Base-by-base conservation (phyloP, 2,888 invertebrate species). In the Neria commutata region DNA sequence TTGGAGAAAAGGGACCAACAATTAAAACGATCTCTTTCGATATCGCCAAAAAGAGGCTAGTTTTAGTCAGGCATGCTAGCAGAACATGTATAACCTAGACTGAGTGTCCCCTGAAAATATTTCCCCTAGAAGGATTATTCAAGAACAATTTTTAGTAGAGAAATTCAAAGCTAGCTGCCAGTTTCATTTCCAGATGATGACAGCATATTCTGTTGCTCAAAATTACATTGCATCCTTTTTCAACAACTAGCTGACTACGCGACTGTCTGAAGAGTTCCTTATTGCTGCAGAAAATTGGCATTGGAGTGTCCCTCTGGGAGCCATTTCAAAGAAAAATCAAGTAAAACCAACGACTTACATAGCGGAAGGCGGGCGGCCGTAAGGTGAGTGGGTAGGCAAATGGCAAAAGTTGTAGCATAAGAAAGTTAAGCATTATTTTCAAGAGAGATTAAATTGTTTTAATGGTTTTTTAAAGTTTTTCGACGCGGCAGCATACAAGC, bases 371-470 rank as follows among this genome's bases (percentile, higher is more conserved):
- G n/a, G n/a, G n/a, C n/a, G n/a, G n/a, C n/a, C n/a, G n/a, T n/a
- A n/a, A n/a, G n/a, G n/a, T n/a, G n/a, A n/a, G n/a, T n/a, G n/a
- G n/a, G n/a, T n/a, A n/a, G 61, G 64, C 57, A 54, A 61, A 61
- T 57, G 56, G 57, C 54, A 61, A 57, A 61, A 61, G 57, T 61
- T 61, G 24, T n/a, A 8, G 25, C n/a, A 49, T 37, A 53, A 53
- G 63, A 69, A 69, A 69, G 66, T 69, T 69, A 68, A 62, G 58
- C 64, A 67, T 65, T 65, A 68, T 67, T 77, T 78, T 77, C 74
- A 73, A 79, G 78, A 76, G 75, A 75, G 76, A 78, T 79, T 80
- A 79, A 79, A 79, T 80, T 78, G 78, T 79, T 78, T 79, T 79
- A 79, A 79, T 79, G 78, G 79, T 72, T 76, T 77, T 77, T 77